These are phyloP conservation scores for Hapalemur alaotrensis DNA, from an alignment of 2,797 vertebrate species.

Conservation along the genomic window DNA sequence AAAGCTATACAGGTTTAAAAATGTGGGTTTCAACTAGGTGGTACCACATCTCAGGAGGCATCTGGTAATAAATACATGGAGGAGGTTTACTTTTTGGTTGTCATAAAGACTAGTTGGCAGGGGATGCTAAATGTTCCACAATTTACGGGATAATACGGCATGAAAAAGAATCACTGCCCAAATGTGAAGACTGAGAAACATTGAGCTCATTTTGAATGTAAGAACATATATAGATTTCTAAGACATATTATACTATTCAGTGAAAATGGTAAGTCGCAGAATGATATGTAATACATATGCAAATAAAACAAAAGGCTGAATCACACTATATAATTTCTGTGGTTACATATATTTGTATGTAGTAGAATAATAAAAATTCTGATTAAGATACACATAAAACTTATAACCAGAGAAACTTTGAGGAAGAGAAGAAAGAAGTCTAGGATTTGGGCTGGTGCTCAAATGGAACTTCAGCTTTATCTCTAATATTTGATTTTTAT, in stretches of 20 bases:
- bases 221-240: not conserved
- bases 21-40: not conserved
- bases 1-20: slow-evolving; percentile 1
- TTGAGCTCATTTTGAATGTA: not conserved
- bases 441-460: not conserved
- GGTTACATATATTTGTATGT: not conserved
- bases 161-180: slow-evolving; percentile 2
- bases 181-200: not conserved
- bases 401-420: not conserved
- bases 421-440: not conserved
- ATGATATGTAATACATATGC: not conserved
- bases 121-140: not conserved
- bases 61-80: not conserved
- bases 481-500: not conserved
- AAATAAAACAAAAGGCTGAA: slow-evolving; percentile 40
- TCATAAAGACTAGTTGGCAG: not conserved
- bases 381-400: not conserved
- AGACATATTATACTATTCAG: not conserved
- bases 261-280: slow-evolving; percentile 5
- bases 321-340: not conserved
- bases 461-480: slow-evolving; percentile 43
- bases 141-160: not conserved
- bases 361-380: slow-evolving; percentile 1
- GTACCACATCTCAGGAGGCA: not conserved
- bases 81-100: not conserved